phyloP scores from a whole-genome alignment of 2,797 vertebrate species.

The Thripadectes ignobilis region DNA sequence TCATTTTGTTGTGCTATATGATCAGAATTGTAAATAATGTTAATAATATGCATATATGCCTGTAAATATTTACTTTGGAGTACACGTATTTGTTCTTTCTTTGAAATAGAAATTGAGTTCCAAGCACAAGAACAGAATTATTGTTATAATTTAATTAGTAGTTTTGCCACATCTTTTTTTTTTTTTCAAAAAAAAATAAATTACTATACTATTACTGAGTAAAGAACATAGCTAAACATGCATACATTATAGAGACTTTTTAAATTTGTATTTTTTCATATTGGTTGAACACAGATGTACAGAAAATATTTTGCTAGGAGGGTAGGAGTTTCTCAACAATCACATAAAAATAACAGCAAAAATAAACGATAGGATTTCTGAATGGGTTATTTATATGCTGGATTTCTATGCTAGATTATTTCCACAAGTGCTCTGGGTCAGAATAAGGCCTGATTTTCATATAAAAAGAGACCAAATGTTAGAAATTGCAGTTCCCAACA shows the following conservation, averaged over 20 bases:
- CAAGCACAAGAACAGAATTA: not conserved
- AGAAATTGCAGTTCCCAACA: not conserved
- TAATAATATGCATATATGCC: not conserved
- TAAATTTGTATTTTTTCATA: not conserved
- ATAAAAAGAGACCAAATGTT: not conserved
- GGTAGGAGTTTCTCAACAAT: not conserved
- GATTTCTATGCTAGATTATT: not conserved
- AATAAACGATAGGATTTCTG: not conserved
- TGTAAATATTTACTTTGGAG: not conserved
- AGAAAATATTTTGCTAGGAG: not conserved
- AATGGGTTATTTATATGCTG: not conserved
- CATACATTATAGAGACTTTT: not conserved
- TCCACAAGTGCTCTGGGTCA: not conserved
- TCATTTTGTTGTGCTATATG: not conserved
- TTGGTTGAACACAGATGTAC: not conserved
- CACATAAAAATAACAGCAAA: not conserved
- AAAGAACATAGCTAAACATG: conserved; percentile 17
- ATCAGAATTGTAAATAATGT: not conserved
- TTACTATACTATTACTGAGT: not conserved
- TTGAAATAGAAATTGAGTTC: not conserved
- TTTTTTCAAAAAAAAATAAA: conserved; percentile 7
- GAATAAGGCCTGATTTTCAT: not conserved
- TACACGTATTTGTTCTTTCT: not conserved
- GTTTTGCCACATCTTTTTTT: not conserved
- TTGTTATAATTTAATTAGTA: conserved; percentile 45